Conservation (phyloP, 2,113 vertebrate genomes). For the Odocoileus hemionus region DNA sequence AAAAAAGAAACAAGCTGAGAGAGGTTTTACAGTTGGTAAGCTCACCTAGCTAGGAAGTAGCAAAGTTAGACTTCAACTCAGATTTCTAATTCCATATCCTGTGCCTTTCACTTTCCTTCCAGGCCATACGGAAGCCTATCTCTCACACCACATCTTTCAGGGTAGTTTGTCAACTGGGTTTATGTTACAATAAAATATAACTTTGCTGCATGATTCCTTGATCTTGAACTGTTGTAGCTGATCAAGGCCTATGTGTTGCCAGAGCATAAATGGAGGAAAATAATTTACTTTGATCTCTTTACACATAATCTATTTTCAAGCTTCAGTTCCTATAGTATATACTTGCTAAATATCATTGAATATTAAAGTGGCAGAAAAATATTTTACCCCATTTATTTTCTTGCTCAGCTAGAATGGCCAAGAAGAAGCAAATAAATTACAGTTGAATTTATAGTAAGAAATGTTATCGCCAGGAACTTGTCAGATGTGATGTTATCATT, state of each 20-base stretch:
- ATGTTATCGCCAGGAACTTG: constrained; percentile 44
- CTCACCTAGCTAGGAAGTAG: constrained; percentile 16
- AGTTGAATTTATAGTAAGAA: constrained; percentile 48
- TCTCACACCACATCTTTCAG: constrained; percentile 45
- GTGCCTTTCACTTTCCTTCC: not conserved
- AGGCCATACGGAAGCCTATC: constrained; percentile 43
- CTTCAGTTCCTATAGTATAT: not conserved
- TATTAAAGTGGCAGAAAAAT: not conserved
- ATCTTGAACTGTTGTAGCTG: constrained; percentile 56
- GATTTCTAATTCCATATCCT: constrained; percentile 38
- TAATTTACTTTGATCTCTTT: constrained; percentile 69
- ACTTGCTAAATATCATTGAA: not conserved
- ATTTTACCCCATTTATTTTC: not conserved
- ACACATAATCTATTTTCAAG: constrained; percentile 52
- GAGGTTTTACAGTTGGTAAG: not conserved
- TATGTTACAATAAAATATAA: constrained; percentile 67
- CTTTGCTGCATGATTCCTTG: constrained; percentile 61
- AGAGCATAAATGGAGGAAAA: constrained; percentile 55
- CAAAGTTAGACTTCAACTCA: constrained; percentile 19
- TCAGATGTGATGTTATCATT: constrained; percentile 77
- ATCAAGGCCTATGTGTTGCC: constrained; percentile 62
- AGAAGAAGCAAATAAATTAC: constrained; percentile 47
- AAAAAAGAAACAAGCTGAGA: not conserved
- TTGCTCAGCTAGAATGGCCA: constrained; percentile 10
- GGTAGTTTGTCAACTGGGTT: constrained; percentile 61